Base-by-base conservation (phyloP, 2,888 invertebrate species). In the Nipponacmea schrenckii region DNA sequence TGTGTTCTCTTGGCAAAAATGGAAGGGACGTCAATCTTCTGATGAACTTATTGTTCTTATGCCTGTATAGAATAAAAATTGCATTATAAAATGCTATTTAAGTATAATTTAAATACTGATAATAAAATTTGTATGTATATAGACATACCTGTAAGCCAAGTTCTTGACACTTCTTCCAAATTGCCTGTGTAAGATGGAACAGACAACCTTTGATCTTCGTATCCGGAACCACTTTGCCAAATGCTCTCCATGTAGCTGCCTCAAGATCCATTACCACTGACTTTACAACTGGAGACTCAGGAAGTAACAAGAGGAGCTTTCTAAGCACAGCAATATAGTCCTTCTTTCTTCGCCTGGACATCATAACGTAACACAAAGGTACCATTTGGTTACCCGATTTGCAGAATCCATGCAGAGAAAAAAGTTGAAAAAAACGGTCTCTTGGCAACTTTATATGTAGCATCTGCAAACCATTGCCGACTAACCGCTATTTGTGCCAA, bases 391-490 rank as follows among this genome's bases (percentile, higher is more conserved):
- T 7, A 46, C 46, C 46, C 1, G 46, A 46, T 46, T 46, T 46
- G 17, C 17, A 17, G 14, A 50, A 50, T 12, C 50, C 20, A 50
- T 46, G 46, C 17, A 46, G 12, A 15, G 46, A 46, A 1, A 46
- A 12, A 46, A 46, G 46, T 46, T 46, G 46, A 46, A 15, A 1
- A 46, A 46, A 46, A 15, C 14, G 0, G 0, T 46, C 17, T 46
- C 17, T 46, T 46, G 12, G 17, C 46, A 17, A 3, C n/a, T 14
- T n/a, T n/a, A n/a, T n/a, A n/a, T n/a, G n/a, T n/a, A n/a, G n/a
- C 50, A 50, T 20, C 50, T 50, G 20, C n/a, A 50, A 50, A 50
- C 50, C 50, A n/a, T n/a, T n/a, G n/a, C n/a, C n/a, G n/a, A n/a
- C n/a, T n/a, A n/a, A n/a, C n/a, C n/a, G n/a, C n/a, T n/a, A n/a